phyloP scores from a whole-genome alignment of 2,113 vertebrate genomes.

The Istiophorus platypterus region DNA sequence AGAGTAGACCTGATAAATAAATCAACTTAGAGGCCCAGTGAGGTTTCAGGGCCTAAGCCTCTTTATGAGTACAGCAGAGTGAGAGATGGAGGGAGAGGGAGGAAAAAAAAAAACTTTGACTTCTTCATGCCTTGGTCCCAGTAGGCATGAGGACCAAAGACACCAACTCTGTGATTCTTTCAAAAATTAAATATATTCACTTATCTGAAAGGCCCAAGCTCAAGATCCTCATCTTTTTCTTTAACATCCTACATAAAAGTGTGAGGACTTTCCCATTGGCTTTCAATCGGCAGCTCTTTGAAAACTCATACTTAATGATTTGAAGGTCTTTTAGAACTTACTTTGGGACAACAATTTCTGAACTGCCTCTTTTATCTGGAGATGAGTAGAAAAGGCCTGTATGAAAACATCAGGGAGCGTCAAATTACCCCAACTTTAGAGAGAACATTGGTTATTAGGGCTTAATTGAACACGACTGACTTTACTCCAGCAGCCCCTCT shows the following conservation, averaged over 20 bases:
- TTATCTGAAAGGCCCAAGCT: constrained; percentile 84
- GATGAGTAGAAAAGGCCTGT: constrained; percentile 83
- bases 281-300: constrained; percentile 85
- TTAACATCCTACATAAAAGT: constrained; percentile 84
- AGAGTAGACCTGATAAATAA: constrained; percentile 86
- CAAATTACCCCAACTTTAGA: constrained; percentile 82
- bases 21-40: constrained; percentile 86
- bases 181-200: constrained; percentile 88
- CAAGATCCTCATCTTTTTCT: constrained; percentile 84
- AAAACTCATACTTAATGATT: constrained; percentile 86
- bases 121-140: constrained; percentile 81
- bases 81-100: constrained; percentile 59
- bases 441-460: constrained; percentile 77
- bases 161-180: constrained; percentile 85
- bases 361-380: constrained; percentile 85
- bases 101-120: constrained; percentile 72
- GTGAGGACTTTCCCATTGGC: constrained; percentile 86
- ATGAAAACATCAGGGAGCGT: constrained; percentile 83
- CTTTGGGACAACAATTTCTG: constrained; percentile 87
- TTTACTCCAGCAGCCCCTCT: constrained; percentile 68
- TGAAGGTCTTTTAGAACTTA: constrained; percentile 86
- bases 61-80: constrained; percentile 78
- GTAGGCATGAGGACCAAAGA: constrained; percentile 85
- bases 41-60: constrained; percentile 84
- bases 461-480: constrained; percentile 82